These are phyloP conservation scores for Acanthoscelides obtectus DNA, from an alignment of 2,888 invertebrate genomes.

Conservation along the genomic window DNA sequence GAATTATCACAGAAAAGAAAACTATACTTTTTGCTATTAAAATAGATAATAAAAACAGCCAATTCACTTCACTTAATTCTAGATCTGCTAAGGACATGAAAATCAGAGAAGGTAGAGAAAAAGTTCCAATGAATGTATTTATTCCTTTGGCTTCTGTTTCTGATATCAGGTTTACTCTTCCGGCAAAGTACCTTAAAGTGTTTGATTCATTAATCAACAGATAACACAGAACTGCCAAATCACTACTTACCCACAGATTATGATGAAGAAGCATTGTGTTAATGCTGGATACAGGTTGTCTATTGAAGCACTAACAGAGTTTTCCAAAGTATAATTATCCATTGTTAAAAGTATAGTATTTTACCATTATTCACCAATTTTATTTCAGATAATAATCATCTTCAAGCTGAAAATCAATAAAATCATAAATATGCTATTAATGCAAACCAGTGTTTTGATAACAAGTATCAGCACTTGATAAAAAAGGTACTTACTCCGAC, in stretches of 20 bases:
- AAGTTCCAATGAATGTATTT: constrained; percentile 88
- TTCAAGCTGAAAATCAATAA: neutral
- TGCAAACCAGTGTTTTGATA: neutral
- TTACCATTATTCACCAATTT: neutral
- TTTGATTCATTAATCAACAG: neutral
- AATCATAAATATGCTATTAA: neutral
- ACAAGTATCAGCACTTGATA: neutral
- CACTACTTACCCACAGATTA: constrained; percentile 75
- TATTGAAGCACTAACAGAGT: constrained; percentile 46
- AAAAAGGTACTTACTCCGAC: neutral
- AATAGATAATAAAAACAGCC: constrained; percentile 85
- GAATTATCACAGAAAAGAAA: constrained; percentile 72
- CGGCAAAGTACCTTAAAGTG: constrained; percentile 70
- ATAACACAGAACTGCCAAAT: neutral
- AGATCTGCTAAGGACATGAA: constrained; percentile 84
- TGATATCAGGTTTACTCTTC: constrained; percentile 75
- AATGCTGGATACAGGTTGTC: constrained; percentile 88
- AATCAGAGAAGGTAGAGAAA: constrained; percentile 87
- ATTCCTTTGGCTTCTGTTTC: constrained; percentile 84
- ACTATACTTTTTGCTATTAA: constrained; percentile 80
- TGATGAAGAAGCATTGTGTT: constrained; percentile 87
- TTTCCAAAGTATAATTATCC: constrained; percentile 1
- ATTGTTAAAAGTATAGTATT: neutral
- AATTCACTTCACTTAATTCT: constrained; percentile 80
- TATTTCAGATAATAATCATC: neutral